Conservation (phyloP, 2,888 invertebrate genomes). For the Sepiola atlantica region DNA sequence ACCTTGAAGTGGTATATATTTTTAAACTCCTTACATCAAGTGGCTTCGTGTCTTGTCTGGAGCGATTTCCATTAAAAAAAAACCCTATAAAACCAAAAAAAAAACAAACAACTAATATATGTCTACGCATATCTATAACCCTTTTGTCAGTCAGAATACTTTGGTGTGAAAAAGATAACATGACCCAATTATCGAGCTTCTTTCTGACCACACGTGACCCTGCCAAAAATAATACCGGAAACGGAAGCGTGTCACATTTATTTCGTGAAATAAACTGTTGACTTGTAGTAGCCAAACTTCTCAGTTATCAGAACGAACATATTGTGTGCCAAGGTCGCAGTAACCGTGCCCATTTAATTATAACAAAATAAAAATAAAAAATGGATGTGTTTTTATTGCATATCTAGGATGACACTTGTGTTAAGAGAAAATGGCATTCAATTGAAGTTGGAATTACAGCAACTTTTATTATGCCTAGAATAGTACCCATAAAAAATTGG, state of each 20-base stretch:
- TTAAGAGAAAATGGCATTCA: not conserved
- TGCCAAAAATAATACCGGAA: not conserved
- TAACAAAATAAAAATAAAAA: not conserved
- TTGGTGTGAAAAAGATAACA: not conserved
- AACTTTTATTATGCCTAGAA: not conserved
- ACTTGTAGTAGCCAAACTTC: not conserved
- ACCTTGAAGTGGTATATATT: no score
- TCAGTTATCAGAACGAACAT: not conserved
- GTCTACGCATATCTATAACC: no score
- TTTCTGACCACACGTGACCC: not conserved
- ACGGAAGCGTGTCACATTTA: not conserved
- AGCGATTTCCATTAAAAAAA: no score
- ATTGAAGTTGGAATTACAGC: not conserved
- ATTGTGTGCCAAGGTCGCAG: not conserved
- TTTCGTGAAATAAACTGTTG: not conserved
- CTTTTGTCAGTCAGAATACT: not conserved
- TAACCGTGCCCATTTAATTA: not conserved
- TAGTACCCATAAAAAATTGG: not conserved
- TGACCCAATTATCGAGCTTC: not conserved
- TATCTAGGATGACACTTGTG: not conserved
- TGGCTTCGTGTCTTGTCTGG: no score
- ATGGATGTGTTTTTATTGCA: not conserved
- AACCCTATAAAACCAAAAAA: no score
- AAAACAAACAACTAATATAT: no score
- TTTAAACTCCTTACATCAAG: no score